phyloP scores from a whole-genome alignment of 2,888 invertebrate genomes.

The Blastobasis adustella region DNA sequence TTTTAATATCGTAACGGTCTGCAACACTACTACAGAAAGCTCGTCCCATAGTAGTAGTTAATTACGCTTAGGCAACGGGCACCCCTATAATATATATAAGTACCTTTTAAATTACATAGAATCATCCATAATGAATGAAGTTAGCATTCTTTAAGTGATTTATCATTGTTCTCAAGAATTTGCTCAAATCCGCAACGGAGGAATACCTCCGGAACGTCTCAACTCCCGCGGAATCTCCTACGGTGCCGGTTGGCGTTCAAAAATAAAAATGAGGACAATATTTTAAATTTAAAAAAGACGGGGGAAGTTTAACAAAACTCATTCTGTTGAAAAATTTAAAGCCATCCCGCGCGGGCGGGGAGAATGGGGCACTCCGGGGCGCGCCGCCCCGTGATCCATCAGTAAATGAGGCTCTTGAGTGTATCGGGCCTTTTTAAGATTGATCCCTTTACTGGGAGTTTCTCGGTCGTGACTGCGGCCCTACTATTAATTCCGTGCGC shows the following conservation, averaged over 20 bases:
- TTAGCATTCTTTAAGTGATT: too few species aligned
- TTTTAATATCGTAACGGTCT: too few species aligned
- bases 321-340: constrained; percentile 25
- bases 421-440: constrained; percentile 37
- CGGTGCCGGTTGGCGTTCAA: background rate
- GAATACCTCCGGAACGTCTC: too few species aligned
- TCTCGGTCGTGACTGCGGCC: constrained; percentile 17
- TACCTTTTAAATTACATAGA: too few species aligned
- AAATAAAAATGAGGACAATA: constrained; percentile 38
- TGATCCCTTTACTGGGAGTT: constrained; percentile 37
- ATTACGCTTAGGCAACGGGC: too few species aligned
- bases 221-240: background rate
- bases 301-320: constrained; percentile 19
- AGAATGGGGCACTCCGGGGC: constrained; percentile 6
- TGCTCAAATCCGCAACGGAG: too few species aligned
- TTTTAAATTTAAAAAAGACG: constrained; percentile 33
- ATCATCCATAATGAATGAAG: too few species aligned
- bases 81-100: too few species aligned
- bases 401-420: constrained; percentile 33
- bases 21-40: too few species aligned
- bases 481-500: constrained; percentile 12
- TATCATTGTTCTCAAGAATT: too few species aligned
- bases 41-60: too few species aligned
- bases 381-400: constrained; percentile 29
- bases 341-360: constrained; percentile 15